Conservation (phyloP, 2,888 invertebrate species). For the Ischnus inquisitorius region DNA sequence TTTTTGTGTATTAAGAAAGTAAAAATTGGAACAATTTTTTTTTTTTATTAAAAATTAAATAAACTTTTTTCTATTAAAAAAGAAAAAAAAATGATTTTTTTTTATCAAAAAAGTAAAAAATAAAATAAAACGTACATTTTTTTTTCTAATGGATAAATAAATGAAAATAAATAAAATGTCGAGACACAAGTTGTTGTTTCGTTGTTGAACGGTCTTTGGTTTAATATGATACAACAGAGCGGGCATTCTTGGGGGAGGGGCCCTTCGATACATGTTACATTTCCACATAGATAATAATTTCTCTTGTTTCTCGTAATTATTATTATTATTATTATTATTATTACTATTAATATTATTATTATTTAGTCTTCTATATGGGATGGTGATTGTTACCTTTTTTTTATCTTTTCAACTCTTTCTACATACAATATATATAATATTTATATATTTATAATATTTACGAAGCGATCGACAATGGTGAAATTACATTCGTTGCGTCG, state of each 20-base stretch:
- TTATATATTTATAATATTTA: slow-evolving; percentile 46
- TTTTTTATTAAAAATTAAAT: too few species aligned
- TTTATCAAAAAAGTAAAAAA: too few species aligned
- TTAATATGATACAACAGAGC: slow-evolving; percentile 83
- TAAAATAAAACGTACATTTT: too few species aligned
- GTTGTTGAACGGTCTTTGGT: slow-evolving; percentile 83
- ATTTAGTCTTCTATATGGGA: background rate
- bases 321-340: slow-evolving; percentile 31
- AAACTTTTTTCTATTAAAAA: too few species aligned
- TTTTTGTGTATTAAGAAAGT: too few species aligned
- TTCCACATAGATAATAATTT: slow-evolving; percentile 72
- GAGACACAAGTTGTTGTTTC: slow-evolving; percentile 55
- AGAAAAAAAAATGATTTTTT: too few species aligned
- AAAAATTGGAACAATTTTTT: too few species aligned
- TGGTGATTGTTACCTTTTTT: slow-evolving; percentile 12
- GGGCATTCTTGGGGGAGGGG: slow-evolving; percentile 68
- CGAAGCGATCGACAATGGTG: slow-evolving; percentile 59
- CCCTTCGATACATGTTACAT: slow-evolving; percentile 73
- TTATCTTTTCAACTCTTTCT: slow-evolving; percentile 41
- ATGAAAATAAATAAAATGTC: slow-evolving; percentile 42
- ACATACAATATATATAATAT: slow-evolving; percentile 56
- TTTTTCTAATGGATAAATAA: too few species aligned
- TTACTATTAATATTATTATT: slow-evolving; percentile 32
- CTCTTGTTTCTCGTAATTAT: slow-evolving; percentile 16
- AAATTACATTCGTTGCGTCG: slow-evolving; percentile 58